Evolutionary conservation across 2,113 vertebrate genomes (phyloP).

Genomic region (Clarias gariepinus): DNA sequence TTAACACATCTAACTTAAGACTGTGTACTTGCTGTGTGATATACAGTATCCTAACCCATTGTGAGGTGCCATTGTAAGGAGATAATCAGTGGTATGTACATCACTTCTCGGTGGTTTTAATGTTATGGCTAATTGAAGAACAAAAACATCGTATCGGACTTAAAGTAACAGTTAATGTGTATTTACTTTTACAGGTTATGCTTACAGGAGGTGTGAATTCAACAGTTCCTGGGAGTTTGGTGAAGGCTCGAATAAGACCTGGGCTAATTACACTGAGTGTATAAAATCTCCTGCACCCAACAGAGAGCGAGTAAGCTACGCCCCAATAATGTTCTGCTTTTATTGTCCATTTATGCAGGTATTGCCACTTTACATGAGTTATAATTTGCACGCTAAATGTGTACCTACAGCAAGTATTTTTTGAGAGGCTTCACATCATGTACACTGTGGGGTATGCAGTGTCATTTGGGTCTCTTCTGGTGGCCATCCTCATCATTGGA

Average conservation of each 20-base stretch:
- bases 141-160: background rate
- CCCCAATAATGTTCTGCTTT: background rate
- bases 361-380: background rate
- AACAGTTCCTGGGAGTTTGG: slow-evolving; percentile 84
- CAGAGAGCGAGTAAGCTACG: slow-evolving; percentile 64
- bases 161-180: background rate
- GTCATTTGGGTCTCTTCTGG: slow-evolving; percentile 82
- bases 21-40: too few relatives aligned
- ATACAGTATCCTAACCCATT: too few relatives aligned
- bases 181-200: slow-evolving; percentile 65
- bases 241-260: slow-evolving; percentile 80
- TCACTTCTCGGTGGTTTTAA: too few relatives aligned
- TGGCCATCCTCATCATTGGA: slow-evolving; percentile 84
- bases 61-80: too few relatives aligned
- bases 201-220: slow-evolving; percentile 80
- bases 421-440: slow-evolving; percentile 83
- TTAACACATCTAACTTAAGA: too few relatives aligned
- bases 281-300: slow-evolving; percentile 75
- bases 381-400: background rate
- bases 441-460: slow-evolving; percentile 86
- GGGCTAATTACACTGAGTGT: slow-evolving; percentile 87
- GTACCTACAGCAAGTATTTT: slow-evolving; percentile 78
- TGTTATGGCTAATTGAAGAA: too few relatives aligned
- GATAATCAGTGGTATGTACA: too few relatives aligned
- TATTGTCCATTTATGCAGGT: background rate